Evolutionary conservation across 2,888 invertebrate species (phyloP), one percentile per base, ranked within the genome.

Genomic region (Apotomis betuletana): DNA sequence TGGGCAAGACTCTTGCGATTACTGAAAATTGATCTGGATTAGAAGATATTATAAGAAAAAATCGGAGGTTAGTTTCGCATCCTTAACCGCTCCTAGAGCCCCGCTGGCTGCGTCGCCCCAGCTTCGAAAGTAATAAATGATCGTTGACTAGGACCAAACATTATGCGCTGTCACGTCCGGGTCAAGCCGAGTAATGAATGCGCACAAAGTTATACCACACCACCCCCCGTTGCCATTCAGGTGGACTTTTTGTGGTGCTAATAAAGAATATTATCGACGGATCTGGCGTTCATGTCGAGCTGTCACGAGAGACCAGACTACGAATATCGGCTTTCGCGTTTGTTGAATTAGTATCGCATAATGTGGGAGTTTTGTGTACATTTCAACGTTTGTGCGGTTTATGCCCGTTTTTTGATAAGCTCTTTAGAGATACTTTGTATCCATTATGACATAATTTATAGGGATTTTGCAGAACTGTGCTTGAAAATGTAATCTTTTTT

Each of bases 171-270:
- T 81, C 89, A 89, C 87, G 89, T 81, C 78, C 83, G 85, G 89
- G 87, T 88, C 89, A 87, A 84, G 84, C 85, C 77, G 76, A 69
- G 78, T 88, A 88, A 89, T 88, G 85, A 88, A 88, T 89, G 88
- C 89, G 84, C 79, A 82, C 85, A 63, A 72, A 72, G 62, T 68
- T 72, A 67, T 58, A 72, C 71, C 67, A 72, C 67, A 49, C 69
- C 64, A 67, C 61, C 57, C 57, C 12, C 57, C 57, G 49, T 63
- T 72, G 67, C 72, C 58, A 63, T 68, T 46, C 59, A 59, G 41
- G 63, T 68, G 59, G 63, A 54, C 72, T 63, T 65, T 68, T 72
- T 68, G 72, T 72, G n/a, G 68, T 72, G 62, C 72, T 72, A 72
- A 72, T 72, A 72, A 68, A 58, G 67, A 44, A 27, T 13, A 63